Evolutionary conservation across 2,888 invertebrate genomes (phyloP).

Genomic region (Melolontha melolontha): DNA sequence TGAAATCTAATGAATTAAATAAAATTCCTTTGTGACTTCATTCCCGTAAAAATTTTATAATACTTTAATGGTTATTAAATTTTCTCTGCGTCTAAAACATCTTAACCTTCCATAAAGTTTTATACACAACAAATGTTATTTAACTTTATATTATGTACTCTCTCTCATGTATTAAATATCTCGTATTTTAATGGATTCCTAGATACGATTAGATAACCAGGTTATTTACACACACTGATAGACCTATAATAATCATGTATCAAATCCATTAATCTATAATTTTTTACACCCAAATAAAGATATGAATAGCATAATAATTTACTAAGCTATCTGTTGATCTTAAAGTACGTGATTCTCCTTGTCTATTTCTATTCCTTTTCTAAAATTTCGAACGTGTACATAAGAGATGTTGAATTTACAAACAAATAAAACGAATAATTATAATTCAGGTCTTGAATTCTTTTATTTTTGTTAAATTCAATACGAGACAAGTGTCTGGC

Average conservation of each 20-base stretch:
- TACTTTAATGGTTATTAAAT: too few species aligned
- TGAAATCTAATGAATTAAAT: too few species aligned
- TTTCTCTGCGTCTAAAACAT: too few species aligned
- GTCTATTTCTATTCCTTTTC: too few species aligned
- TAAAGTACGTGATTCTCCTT: too few species aligned
- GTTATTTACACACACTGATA: conserved; percentile 22
- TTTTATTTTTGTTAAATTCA: conserved; percentile 22
- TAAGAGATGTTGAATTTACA: not conserved
- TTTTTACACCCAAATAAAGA: conserved; percentile 28
- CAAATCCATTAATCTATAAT: conserved; percentile 28
- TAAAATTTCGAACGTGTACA: not conserved
- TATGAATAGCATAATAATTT: conserved; percentile 25
- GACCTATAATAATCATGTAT: conserved; percentile 18
- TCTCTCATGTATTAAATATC: too few species aligned
- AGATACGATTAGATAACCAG: conserved; percentile 17
- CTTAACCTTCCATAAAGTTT: too few species aligned
- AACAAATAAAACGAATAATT: not conserved
- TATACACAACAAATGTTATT: too few species aligned
- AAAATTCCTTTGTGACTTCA: too few species aligned
- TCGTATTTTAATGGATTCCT: too few species aligned
- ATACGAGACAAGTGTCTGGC: conserved; percentile 20
- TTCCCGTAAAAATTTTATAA: too few species aligned
- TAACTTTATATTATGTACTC: too few species aligned
- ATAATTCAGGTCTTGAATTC: conserved; percentile 19
- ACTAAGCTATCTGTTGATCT: not conserved